Base-by-base conservation (phyloP, 1,140 invertebrate genomes). In the Microvelia longipes region DNA sequence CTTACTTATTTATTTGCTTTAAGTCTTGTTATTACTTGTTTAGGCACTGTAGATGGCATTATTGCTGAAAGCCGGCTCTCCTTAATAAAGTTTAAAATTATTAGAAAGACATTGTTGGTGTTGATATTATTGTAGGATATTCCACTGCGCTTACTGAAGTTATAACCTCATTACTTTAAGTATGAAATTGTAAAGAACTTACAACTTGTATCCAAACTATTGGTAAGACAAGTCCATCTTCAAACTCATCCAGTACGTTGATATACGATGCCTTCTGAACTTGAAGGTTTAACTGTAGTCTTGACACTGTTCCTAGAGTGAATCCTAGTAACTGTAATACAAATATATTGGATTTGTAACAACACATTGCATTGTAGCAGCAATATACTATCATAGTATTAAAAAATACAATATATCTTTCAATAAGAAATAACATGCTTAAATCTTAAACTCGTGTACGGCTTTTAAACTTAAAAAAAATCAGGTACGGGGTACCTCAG, bases 201-300 rank as follows among this genome's bases (percentile, higher is more conserved):
- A 76, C 75, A 25, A 75, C 72, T 73, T 76, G 73, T 1, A 76
- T 69, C 75, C 75, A 76, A 30, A 72, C 69, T 11, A 76, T 50
- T 35, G 75, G 75, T 25, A 76, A 67, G 26, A 76, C 75, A 0
- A 70, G 70, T 14, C 67, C 60, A 68, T 74, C 35, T 5, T 71
- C 72, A 60, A 73, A 74, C 60, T 74, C 74, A 24, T 73, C 68
- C 19, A 76, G 50, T 29, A 70, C 64, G 2, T 25, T 26, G 1
- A 69, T 27, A 28, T 68, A 26, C 13, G 66, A 13, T 5, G 73
- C 28, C 65, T 76, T 75, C 29, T 73, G 68, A 2, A 76, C 71
- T 72, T 73, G 70, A 14, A 76, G 66, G 26, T 76, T 76, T 1
- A 76, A 62, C 35, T 76, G 75, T 29, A 76, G 69, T 66, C 75